Evolutionary conservation across 2,797 vertebrate species (phyloP).

Genomic region (Brachyalestes nurse): DNA sequence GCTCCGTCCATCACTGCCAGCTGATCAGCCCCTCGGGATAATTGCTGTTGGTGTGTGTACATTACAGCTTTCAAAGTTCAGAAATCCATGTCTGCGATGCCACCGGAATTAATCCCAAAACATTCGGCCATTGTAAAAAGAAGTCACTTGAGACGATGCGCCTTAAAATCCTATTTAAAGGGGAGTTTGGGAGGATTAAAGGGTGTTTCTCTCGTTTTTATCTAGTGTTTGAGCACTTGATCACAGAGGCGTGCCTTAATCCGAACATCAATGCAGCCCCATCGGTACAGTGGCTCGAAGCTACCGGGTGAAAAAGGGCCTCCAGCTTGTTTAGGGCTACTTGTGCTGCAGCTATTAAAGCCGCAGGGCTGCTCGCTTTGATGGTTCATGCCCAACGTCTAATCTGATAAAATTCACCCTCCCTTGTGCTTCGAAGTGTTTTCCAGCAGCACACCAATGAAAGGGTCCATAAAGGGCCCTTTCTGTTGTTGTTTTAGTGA

Average conservation of each 20-base stretch:
- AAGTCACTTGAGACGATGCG: constrained; percentile 55
- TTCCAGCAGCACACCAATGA: constrained; percentile 64
- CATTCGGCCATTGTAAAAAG: constrained; percentile 53
- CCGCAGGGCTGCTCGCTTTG: constrained; percentile 87
- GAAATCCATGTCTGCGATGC: constrained; percentile 65
- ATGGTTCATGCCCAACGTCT: constrained; percentile 92
- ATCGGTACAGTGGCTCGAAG: constrained; percentile 87
- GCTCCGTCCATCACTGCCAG: not conserved
- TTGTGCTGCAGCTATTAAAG: constrained; percentile 82
- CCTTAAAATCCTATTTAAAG: constrained; percentile 78
- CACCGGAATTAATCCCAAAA: constrained; percentile 55
- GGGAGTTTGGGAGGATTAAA: constrained; percentile 91
- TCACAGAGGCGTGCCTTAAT: constrained; percentile 94
- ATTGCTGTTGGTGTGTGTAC: constrained; percentile 29
- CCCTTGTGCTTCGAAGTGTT: constrained; percentile 30
- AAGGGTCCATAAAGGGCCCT: constrained; percentile 63
- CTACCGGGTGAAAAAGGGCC: constrained; percentile 84
- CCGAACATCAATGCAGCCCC: constrained; percentile 91
- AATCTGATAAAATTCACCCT: constrained; percentile 86
- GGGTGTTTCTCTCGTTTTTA: constrained; percentile 90
- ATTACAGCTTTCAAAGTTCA: constrained; percentile 32
- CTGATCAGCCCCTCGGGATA: constrained; percentile 28
- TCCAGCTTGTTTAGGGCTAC: constrained; percentile 84
- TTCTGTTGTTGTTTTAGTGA: constrained; percentile 67
- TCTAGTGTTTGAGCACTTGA: constrained; percentile 95